A percentile compares a stretch with the other conserved stretches of the same genome.
These are phyloP conservation scores for Drosophila melanica DNA, from an alignment of 1,140 invertebrate genomes.

Conservation along the genomic window DNA sequence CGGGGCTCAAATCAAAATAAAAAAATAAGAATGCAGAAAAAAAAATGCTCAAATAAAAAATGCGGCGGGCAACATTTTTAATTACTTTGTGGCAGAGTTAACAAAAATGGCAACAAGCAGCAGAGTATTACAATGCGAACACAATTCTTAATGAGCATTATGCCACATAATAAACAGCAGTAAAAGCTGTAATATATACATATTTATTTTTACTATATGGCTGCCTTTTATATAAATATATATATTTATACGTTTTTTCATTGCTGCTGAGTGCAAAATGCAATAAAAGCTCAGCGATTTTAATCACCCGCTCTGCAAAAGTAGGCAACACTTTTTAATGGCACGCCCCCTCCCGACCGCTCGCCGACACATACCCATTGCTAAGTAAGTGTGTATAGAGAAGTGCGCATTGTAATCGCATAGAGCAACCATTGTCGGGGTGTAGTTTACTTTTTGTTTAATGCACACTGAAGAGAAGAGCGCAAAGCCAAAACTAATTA, in stretches of 20 bases:
- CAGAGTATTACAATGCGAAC: constrained; percentile 62
- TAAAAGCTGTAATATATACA: constrained; percentile 48
- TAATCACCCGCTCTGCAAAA: constrained; percentile 65
- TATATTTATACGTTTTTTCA: constrained; percentile 4
- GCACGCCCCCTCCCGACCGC: constrained; percentile 2
- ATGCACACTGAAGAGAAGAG: constrained; percentile 40
- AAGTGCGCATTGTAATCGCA: constrained; percentile 65
- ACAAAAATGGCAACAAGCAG: constrained; percentile 50
- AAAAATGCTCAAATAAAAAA: constrained; percentile 55
- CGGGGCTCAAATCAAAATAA: constrained; percentile 9
- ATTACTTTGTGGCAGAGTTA: constrained; percentile 63
- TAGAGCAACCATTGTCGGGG: constrained; percentile 41
- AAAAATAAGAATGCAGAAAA: constrained; percentile 42
- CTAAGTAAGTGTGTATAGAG: constrained; percentile 31
- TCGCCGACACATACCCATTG: constrained; percentile 13
- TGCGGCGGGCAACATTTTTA: constrained; percentile 65
- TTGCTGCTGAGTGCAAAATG: constrained; percentile 65
- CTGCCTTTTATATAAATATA: constrained; percentile 19
- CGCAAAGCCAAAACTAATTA: constrained; percentile 70
- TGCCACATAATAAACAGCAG: constrained; percentile 71
- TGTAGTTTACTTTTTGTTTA: constrained; percentile 41
- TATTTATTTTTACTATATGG: constrained; percentile 37
- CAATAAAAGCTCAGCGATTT: constrained; percentile 68
- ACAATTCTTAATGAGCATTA: constrained; percentile 78
- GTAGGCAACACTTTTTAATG: constrained; percentile 68